Evolutionary conservation across 2,797 vertebrate species (phyloP), one percentile per base, ranked within the genome.

Genomic region (Leucoraja ocellata): DNA sequence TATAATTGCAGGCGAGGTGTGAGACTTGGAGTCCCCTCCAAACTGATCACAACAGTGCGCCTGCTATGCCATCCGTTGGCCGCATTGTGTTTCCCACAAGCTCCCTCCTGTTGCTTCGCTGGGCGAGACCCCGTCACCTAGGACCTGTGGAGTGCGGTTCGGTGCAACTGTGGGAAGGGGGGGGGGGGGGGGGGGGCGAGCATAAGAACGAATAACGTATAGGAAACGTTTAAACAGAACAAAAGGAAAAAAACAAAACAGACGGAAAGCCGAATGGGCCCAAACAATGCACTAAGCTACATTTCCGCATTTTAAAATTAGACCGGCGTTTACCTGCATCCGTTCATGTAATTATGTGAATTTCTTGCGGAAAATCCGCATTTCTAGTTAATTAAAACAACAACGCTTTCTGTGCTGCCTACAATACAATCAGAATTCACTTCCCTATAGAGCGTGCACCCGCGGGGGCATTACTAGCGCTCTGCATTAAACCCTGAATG

Each of bases 321-420:
- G 90, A 36, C 9, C 25, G 68, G 71, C 68, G 10, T 74, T 73
- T 92, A 92, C 90, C 90, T 92, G 90, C 68, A 76, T 92, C 71
- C 90, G 71, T 9, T 76, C 39, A 74, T 74, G 71, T 74, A 92
- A 92, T 92, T 92, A 74, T 92, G 90, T 92, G 90, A 74, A 92
- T 74, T 92, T 92, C 90, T 46, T 74, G 90, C 73, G 90, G 71
- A n/a, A 92, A 92, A 92, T 92, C 94, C 95, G 96, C 96, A 96
- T 25, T 54, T 90, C 73, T 46, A 32, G 83, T 90, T 88, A 88
- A 93, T 93, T 90, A 91, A 93, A 93, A 90, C 93, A 93, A 77
- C 93, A 93, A 39, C 73, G 25, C 68, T 4, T 78, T 93, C 54
- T 76, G 21, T 88, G 21, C 21, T 32, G 74, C 83, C 73, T 61